A percentile compares a stretch with the other conserved stretches of the same genome.
These are phyloP conservation scores for Ryuthela nishihirai DNA, from an alignment of 2,888 invertebrate species.

Conservation along the genomic window DNA sequence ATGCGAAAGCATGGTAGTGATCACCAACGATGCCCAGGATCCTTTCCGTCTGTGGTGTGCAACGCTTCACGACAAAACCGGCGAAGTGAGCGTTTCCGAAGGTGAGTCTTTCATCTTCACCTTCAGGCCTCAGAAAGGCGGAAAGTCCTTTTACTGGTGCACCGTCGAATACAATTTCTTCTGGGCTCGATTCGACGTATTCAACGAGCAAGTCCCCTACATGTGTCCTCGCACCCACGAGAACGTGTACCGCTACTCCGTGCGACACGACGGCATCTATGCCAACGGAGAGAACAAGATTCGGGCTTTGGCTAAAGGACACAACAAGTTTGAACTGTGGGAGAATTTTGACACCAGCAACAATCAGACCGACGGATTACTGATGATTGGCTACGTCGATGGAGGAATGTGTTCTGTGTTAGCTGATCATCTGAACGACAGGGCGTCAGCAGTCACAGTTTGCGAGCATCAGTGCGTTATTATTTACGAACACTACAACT, in stretches of 20 bases:
- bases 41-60: slow-evolving; percentile 4
- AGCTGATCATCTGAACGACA: slow-evolving; percentile 29
- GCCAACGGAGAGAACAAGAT: slow-evolving; percentile 16
- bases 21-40: slow-evolving; percentile 14
- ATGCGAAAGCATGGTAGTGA: slow-evolving; percentile 24
- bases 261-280: slow-evolving; percentile 21
- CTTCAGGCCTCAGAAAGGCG: slow-evolving; percentile 16
- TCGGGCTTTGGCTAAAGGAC: slow-evolving; percentile 20
- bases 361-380: slow-evolving; percentile 8
- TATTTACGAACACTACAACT: slow-evolving; percentile 23
- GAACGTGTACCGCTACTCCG: slow-evolving; percentile 22
- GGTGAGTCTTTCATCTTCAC: slow-evolving; percentile 18
- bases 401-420: slow-evolving; percentile 29
- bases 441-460: slow-evolving; percentile 18
- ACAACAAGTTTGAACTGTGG: slow-evolving; percentile 25
- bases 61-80: slow-evolving; percentile 12
- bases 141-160: slow-evolving; percentile 18
- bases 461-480: slow-evolving; percentile 31
- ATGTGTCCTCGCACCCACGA: slow-evolving; percentile 17
- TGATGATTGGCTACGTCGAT: slow-evolving; percentile 12
- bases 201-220: slow-evolving; percentile 13
- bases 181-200: slow-evolving; percentile 23
- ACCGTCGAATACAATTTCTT: slow-evolving; percentile 19
- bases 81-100: not conserved
- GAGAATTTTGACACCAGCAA: slow-evolving; percentile 20